Base-by-base conservation (phyloP, 2,888 invertebrate species). In the Amaurobius ferox region DNA sequence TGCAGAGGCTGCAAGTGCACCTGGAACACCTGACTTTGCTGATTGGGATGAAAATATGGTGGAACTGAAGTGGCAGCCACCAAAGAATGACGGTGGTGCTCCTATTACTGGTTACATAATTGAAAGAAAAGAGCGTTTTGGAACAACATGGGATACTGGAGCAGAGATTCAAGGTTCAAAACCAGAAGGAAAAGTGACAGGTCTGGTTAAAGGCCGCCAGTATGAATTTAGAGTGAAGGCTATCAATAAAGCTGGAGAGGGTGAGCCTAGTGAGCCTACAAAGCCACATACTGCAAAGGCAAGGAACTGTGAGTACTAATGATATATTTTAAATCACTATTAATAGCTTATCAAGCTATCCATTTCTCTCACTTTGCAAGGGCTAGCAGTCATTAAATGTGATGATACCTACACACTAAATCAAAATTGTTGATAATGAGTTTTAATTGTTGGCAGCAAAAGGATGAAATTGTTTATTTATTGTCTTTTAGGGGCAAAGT, bases 251-350 rank as follows among this genome's bases (percentile, higher is more conserved):
- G 92, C 91, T 26, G 92, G 92, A 61, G 90, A 90, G 26, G 91
- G 92, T 66, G 91, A 92, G 74, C 90, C 91, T 19, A 91, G 91
- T 67, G 92, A 92, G 66, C 94, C 97, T 90, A 95, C 96, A 11
- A 96, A 97, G 77, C 94, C 94, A 88, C 93, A 97, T 61, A 94
- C 94, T 66, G 96, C 96, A 40, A 97, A 97, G 92, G 96, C 97
- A 90, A 94, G 97, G 91, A 95, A 95, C 92, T 93, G 96, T 96
- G 92, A 95, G 96, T 94, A n/a, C 16, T 11, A 19, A 9, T 66
- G 26, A 1, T 28, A 13, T 62, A 44, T 39, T 39, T 71, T 7
- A 32, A 23, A 16, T 70, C 1, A 67, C 32, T 23, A n/a, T 62
- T n/a, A n/a, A n/a, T n/a, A n/a, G n/a, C n/a, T n/a, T n/a, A n/a